phyloP scores from a whole-genome alignment of 2,888 invertebrate species.

The Microctonus aethiopoides region DNA sequence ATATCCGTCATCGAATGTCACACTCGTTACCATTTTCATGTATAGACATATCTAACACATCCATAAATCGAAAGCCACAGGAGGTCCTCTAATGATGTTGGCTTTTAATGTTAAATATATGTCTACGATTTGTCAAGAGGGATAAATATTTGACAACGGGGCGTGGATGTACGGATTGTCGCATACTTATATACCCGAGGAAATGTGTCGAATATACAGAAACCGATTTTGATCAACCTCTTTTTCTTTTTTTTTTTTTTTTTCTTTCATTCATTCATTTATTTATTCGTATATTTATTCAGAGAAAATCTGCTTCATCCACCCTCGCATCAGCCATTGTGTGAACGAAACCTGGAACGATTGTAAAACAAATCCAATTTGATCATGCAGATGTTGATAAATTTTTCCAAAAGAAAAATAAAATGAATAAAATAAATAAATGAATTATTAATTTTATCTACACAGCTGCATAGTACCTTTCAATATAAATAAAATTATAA shows the following conservation, averaged over 20 bases:
- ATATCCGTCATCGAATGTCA: constrained; percentile 23
- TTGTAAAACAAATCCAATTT: constrained; percentile 1
- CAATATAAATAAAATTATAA: not conserved
- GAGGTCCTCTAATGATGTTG: constrained; percentile 3
- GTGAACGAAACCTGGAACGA: constrained; percentile 1
- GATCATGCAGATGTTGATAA: constrained; percentile 11
- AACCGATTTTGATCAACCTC: not conserved
- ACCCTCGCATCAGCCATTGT: not conserved
- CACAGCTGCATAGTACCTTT: not conserved
- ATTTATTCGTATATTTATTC: not conserved
- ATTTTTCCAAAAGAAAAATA: not conserved
- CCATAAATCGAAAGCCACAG: not conserved
- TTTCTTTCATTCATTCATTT: not conserved
- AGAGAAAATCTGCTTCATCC: not conserved
- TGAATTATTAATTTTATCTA: not conserved
- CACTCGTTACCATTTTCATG: not conserved
- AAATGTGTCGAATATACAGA: not conserved
- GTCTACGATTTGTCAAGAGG: constrained; percentile 15
- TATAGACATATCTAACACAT: not conserved
- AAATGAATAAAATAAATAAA: not conserved
- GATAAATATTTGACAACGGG: constrained; percentile 7
- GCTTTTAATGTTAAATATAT: not conserved
- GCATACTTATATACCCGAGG: not conserved
- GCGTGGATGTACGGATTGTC: not conserved
- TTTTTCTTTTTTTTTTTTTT: not conserved